A percentile compares a stretch with the other conserved stretches of the same genome.
These are phyloP conservation scores for Onychorhynchus coronatus DNA, from an alignment of 2,113 vertebrate genomes.

Conservation along the genomic window DNA sequence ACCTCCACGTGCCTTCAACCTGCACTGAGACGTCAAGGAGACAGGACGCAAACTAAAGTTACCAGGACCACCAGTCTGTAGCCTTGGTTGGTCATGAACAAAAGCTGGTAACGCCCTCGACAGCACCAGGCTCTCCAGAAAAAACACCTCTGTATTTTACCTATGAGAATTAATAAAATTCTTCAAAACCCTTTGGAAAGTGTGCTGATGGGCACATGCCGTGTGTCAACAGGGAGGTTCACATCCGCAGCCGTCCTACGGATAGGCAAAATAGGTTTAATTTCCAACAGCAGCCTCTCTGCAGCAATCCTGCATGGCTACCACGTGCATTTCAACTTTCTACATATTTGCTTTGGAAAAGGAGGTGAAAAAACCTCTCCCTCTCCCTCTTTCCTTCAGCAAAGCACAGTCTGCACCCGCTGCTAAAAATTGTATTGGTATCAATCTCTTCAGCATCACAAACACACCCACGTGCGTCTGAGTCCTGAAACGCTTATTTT, in stretches of 20 bases:
- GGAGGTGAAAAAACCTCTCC: constrained; percentile 1
- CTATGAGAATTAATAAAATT: not conserved
- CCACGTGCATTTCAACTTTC: not conserved
- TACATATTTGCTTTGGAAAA: not conserved
- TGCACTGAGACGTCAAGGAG: not conserved
- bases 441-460: constrained; percentile 57
- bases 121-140: not conserved
- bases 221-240: not conserved
- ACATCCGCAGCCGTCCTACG: not conserved
- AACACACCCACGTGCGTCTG: constrained; percentile 57
- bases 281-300: not conserved
- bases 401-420: constrained; percentile 7
- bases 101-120: not conserved
- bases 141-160: not conserved
- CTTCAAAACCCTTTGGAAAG: not conserved
- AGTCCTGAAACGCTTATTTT: constrained; percentile 56
- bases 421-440: constrained; percentile 62
- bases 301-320: not conserved
- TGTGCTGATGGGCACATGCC: not conserved
- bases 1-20: not conserved
- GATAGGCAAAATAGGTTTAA: not conserved
- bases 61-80: not conserved
- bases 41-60: not conserved
- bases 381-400: not conserved
- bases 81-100: not conserved